These are phyloP conservation scores for Drosophila hydei DNA, from an alignment of 1,140 invertebrate genomes.

Conservation along the genomic window DNA sequence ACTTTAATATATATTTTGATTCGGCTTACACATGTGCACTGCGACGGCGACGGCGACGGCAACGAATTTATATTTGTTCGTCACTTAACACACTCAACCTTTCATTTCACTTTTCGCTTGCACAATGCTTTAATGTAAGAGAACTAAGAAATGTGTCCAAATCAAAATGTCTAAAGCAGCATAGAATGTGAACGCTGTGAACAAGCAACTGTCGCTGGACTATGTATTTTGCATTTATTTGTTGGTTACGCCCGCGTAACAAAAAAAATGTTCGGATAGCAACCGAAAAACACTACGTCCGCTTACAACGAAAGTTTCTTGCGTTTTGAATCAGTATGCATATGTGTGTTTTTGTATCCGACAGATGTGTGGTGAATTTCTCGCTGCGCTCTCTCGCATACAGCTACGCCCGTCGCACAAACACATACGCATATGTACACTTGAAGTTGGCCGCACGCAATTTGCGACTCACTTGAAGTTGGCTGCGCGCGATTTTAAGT, in stretches of 20 bases:
- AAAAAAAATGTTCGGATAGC: constrained; percentile 42
- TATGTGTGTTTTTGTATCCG: constrained; percentile 40
- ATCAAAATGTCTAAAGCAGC: constrained; percentile 43
- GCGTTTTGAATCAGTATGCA: constrained; percentile 35
- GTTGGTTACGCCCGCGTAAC: constrained; percentile 64
- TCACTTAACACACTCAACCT: constrained; percentile 34
- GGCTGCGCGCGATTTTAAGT: constrained; percentile 26
- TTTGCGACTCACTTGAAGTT: constrained; percentile 28
- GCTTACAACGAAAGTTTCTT: constrained; percentile 46
- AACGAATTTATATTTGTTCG: constrained; percentile 32
- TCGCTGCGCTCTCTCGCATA: constrained; percentile 43
- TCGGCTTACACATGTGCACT: constrained; percentile 47
- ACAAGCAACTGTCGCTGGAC: constrained; percentile 30
- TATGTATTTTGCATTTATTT: constrained; percentile 36
- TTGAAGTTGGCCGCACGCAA: constrained; percentile 9
- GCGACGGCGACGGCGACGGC: constrained; percentile 26
- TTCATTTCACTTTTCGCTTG: constrained; percentile 40
- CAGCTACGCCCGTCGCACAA: constrained; percentile 33
- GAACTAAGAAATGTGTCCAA: constrained; percentile 28
- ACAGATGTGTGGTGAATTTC: constrained; percentile 54
- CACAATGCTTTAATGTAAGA: constrained; percentile 23
- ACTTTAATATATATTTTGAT: constrained; percentile 39
- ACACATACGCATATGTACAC: constrained; percentile 26
- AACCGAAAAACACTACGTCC: constrained; percentile 51
- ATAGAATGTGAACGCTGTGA: constrained; percentile 32